These are phyloP conservation scores for Xylocampa areola DNA, from an alignment of 2,888 invertebrate genomes.

Conservation along the genomic window DNA sequence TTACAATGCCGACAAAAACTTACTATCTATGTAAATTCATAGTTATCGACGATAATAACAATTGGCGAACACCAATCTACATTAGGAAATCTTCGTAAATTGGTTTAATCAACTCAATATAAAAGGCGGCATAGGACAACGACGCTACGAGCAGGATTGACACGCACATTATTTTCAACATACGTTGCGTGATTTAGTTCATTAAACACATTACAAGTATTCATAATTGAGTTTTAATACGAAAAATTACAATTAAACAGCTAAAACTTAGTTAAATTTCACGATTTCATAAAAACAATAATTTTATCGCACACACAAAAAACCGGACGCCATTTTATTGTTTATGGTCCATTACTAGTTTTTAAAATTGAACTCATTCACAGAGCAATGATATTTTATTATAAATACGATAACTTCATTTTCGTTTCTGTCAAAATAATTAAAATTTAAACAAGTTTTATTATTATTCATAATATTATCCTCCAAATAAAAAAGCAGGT, in stretches of 20 bases:
- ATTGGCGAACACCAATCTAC: slow-evolving; percentile 60
- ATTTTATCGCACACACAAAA: slow-evolving; percentile 89
- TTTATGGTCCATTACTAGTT: slow-evolving; percentile 81
- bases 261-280: slow-evolving; percentile 64
- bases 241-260: slow-evolving; percentile 52
- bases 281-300: slow-evolving; percentile 82
- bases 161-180: slow-evolving; percentile 77
- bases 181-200: slow-evolving; percentile 55
- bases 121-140: slow-evolving; percentile 85
- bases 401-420: not conserved
- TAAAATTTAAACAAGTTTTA: not conserved
- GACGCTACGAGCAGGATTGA: slow-evolving; percentile 84
- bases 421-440: not conserved
- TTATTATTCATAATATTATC: not conserved
- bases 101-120: slow-evolving; percentile 76
- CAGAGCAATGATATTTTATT: slow-evolving; percentile 17
- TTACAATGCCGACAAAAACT: slow-evolving; percentile 77
- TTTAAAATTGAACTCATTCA: slow-evolving; percentile 50
- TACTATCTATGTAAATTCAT: slow-evolving; percentile 65
- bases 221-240: slow-evolving; percentile 60
- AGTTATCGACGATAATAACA: slow-evolving; percentile 55
- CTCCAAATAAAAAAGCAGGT: not conserved
- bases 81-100: slow-evolving; percentile 69
- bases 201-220: slow-evolving; percentile 58
- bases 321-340: slow-evolving; percentile 89